Percentiles rank a stretch among this genome's conserved stretches.
Evolutionary conservation across 2,888 invertebrate species (phyloP).

Genomic region (Cataglyphis livida): DNA sequence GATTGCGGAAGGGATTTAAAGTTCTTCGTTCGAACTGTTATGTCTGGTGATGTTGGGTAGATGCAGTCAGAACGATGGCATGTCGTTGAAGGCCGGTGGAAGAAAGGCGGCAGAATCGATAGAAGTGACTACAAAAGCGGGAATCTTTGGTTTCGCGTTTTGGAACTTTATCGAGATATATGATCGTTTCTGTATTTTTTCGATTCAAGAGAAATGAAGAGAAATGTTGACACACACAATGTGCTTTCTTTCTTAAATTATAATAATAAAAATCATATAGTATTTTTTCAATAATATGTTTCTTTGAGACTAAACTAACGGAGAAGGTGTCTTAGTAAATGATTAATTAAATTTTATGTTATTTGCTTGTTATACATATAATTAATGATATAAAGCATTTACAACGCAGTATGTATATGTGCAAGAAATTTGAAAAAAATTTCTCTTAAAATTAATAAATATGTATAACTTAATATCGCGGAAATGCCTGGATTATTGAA

Average conservation of each 20-base stretch:
- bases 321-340: background rate
- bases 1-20: slow-evolving; percentile 69
- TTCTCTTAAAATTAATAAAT: background rate
- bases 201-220: background rate
- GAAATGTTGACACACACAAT: slow-evolving; percentile 1
- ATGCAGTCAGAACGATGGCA: slow-evolving; percentile 71
- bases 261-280: slow-evolving; percentile 1
- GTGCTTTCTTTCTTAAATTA: slow-evolving; percentile 16
- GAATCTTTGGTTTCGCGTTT: slow-evolving; percentile 38
- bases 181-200: slow-evolving; percentile 1
- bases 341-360: background rate
- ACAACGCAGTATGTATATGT: background rate
- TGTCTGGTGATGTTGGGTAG: slow-evolving; percentile 70
- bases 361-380: background rate
- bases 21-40: slow-evolving; percentile 70
- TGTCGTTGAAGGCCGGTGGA: slow-evolving; percentile 57
- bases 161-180: slow-evolving; percentile 40
- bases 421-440: background rate
- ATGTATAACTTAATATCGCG: background rate
- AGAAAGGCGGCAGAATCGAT: slow-evolving; percentile 24
- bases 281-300: background rate
- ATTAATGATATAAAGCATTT: background rate
- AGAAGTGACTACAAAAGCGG: slow-evolving; percentile 23
- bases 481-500: background rate
- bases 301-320: background rate